These are phyloP conservation scores for Drosophila mettleri DNA, from an alignment of 2,888 invertebrate species.

Conservation along the genomic window DNA sequence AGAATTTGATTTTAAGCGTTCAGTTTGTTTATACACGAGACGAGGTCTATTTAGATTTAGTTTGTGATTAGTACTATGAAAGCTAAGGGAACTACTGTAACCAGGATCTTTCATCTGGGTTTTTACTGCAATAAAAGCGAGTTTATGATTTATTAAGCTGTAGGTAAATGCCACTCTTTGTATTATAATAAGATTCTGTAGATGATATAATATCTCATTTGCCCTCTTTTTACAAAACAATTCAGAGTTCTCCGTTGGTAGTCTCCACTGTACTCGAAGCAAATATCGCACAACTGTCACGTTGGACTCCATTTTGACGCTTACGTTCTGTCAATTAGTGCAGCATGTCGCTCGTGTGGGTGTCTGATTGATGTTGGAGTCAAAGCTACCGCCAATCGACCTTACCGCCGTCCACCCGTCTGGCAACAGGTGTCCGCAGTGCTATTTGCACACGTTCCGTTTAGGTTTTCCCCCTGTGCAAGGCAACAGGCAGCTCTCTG, in stretches of 20 bases:
- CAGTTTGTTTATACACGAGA: not conserved
- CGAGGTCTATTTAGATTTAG: constrained; percentile 3
- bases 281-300: constrained; percentile 46
- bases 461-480: constrained; percentile 62
- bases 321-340: constrained; percentile 74
- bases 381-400: constrained; percentile 51
- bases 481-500: constrained; percentile 27
- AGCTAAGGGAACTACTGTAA: not conserved
- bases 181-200: too few species aligned
- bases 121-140: not conserved
- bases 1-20: not conserved
- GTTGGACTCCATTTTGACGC: constrained; percentile 61
- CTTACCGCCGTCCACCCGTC: constrained; percentile 6
- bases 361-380: constrained; percentile 70
- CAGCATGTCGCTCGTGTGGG: constrained; percentile 56
- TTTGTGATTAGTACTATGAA: not conserved
- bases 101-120: not conserved
- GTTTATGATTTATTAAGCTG: not conserved
- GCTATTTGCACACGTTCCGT: constrained; percentile 47
- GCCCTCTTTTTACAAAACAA: too few species aligned
- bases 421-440: constrained; percentile 60
- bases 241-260: constrained; percentile 1
- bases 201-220: too few species aligned
- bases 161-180: not conserved
- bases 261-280: constrained; percentile 37